Base-by-base conservation (phyloP, 2,797 vertebrate species). In the Mormyrus proboscirostris region DNA sequence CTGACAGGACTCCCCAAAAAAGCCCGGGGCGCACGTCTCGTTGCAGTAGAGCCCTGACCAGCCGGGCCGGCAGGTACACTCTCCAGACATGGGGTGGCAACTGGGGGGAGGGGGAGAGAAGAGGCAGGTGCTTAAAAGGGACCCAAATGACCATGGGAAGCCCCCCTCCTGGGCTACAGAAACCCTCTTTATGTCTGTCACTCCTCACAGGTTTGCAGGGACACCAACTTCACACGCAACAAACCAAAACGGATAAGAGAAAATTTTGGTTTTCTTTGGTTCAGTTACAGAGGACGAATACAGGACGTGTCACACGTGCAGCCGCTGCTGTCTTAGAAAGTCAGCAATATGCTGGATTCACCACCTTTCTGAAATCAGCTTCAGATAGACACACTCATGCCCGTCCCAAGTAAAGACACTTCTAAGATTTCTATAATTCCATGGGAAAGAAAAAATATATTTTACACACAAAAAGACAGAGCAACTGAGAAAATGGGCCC, bases 31-130 rank as follows among this genome's bases (percentile, higher is more conserved):
- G 90, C 98, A 99, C 0, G 97, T 98, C 93, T 99, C 98, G 0
- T 99, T 98, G 94, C 98, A 99, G 95, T 97, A 98, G 33, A 99
- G 97, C 41, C 98, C 98, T 0, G 98, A 97, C 98, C 97, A 98
- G 89, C 98, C 98, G 0, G 97, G 94, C 91, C 92, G 95, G 94
- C 98, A 99, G 51, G 95, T 94, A 91, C 98, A 99, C 94, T 99
- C 98, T 47, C 98, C 98, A 91, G 98, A 98, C 97, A 99, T 97
- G 12, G 98, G 98, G 93, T 99, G 98, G 95, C 98, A 99, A 96
- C 98, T 99, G 96, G 92, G 90, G 95, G 2, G 73, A 0, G 38
- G 14, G 73, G 59, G 69, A 16, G 22, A 76, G 85, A 57, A 19
- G 86, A 89, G 59, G 82, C 91, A 88, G 92, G 9, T 88, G 44